phyloP scores from a whole-genome alignment of 2,113 vertebrate genomes.

The Isurus oxyrinchus region DNA sequence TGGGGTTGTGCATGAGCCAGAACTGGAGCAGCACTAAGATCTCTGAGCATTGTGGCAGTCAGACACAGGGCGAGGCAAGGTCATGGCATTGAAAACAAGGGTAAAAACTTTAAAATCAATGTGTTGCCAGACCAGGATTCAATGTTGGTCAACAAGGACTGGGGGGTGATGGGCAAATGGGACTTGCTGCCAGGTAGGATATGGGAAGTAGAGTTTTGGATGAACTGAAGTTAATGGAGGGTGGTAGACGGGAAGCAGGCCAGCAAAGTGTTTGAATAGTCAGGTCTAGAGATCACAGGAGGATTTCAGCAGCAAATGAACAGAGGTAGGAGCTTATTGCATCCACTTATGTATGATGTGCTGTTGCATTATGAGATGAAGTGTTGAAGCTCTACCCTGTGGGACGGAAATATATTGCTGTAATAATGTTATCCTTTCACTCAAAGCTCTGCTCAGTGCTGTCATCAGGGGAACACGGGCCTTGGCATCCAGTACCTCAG shows the following conservation, averaged over 20 bases:
- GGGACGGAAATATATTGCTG: constrained; percentile 3
- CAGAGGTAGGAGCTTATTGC: not conserved
- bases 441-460: not conserved
- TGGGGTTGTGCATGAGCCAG: not conserved
- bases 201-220: not conserved
- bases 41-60: not conserved
- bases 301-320: not conserved
- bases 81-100: not conserved
- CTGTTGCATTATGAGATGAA: not conserved
- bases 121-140: not conserved
- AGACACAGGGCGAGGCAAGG: not conserved
- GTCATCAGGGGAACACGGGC: not conserved
- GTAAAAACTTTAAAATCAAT: not conserved
- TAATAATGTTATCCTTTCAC: not conserved
- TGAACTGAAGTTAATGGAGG: not conserved
- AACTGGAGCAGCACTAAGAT: not conserved
- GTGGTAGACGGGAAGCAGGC: not conserved
- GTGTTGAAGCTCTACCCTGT: not conserved
- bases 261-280: not conserved
- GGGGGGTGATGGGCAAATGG: not conserved
- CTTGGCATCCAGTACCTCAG: not conserved
- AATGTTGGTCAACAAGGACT: not conserved
- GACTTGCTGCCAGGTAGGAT: not conserved
- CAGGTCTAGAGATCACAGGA: not conserved
- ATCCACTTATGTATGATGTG: not conserved